Percentiles rank a stretch among this genome's conserved stretches.
phyloP scores from a whole-genome alignment of 1,140 invertebrate species.

The Aphidius ervi region DNA sequence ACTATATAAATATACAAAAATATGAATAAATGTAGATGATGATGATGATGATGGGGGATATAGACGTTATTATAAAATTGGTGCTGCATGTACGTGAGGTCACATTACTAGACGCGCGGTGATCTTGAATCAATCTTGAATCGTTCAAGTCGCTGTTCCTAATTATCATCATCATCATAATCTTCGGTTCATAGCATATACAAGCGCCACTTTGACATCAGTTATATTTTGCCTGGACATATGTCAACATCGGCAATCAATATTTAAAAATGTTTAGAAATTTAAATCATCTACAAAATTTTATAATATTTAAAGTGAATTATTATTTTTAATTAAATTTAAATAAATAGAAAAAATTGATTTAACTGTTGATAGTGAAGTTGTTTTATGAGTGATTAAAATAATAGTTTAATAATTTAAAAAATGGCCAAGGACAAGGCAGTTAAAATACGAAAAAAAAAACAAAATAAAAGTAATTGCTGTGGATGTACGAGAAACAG shows the following conservation, averaged over 20 bases:
- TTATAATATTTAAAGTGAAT: too few relatives aligned
- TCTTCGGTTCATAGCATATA: conserved; percentile 13
- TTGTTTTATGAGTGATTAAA: neutral
- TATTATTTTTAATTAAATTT: too few relatives aligned
- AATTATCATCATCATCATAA: conserved; percentile 22
- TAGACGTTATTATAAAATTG: conserved; percentile 49
- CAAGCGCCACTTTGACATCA: conserved; percentile 19
- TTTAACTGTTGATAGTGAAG: too few relatives aligned
- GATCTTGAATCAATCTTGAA: conserved; percentile 41
- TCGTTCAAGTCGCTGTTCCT: conserved; percentile 45
- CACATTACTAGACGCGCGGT: conserved; percentile 36
- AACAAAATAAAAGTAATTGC: conserved; percentile 39
- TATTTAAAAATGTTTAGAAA: too few relatives aligned
- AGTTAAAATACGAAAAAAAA: conserved; percentile 34
- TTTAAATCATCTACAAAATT: too few relatives aligned
- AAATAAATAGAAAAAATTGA: too few relatives aligned
- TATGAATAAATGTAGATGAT: too few relatives aligned
- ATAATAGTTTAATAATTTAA: neutral
- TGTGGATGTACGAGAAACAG: conserved; percentile 50
- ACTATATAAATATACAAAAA: too few relatives aligned
- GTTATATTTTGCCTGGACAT: too few relatives aligned
- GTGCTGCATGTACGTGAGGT: conserved; percentile 47
- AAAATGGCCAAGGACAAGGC: conserved; percentile 37
- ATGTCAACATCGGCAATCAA: neutral
- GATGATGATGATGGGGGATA: too few relatives aligned